phyloP scores from a whole-genome alignment of 2,113 vertebrate genomes.

The Xiphias gladius region DNA sequence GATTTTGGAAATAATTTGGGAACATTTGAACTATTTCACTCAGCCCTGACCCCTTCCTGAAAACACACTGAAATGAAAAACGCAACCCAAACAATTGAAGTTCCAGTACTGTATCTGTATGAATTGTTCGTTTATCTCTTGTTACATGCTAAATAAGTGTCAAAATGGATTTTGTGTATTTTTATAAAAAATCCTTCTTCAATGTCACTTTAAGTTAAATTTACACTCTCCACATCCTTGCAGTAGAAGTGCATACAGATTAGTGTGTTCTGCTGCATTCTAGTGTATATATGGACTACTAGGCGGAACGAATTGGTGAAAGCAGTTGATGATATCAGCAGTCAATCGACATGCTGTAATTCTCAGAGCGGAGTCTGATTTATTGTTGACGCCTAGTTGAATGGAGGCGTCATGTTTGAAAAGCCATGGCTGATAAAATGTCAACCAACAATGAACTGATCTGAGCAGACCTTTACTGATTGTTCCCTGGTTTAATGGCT shows the following conservation, averaged over 20 bases:
- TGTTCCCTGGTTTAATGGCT: background rate
- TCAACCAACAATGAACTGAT: background rate
- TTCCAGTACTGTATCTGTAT: too few species aligned
- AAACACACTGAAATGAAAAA: background rate
- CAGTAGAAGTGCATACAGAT: background rate
- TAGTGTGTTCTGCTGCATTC: background rate
- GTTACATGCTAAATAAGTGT: too few species aligned
- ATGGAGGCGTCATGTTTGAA: background rate
- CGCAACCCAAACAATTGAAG: too few species aligned
- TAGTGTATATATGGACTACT: too few species aligned
- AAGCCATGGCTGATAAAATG: background rate
- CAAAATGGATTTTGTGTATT: too few species aligned
- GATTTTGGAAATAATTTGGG: background rate
- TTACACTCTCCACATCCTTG: background rate
- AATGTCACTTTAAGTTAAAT: background rate
- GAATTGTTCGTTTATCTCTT: too few species aligned
- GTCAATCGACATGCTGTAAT: background rate
- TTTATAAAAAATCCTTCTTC: too few species aligned
- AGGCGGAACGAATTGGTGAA: too few species aligned
- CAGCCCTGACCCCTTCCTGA: too few species aligned
- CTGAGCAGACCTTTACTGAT: background rate
- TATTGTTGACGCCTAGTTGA: background rate
- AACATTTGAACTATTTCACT: too few species aligned
- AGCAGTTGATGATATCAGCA: background rate
- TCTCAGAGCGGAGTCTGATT: background rate